These are phyloP conservation scores for Rhinophrynus dorsalis DNA, from an alignment of 2,797 vertebrate genomes.

Conservation along the genomic window DNA sequence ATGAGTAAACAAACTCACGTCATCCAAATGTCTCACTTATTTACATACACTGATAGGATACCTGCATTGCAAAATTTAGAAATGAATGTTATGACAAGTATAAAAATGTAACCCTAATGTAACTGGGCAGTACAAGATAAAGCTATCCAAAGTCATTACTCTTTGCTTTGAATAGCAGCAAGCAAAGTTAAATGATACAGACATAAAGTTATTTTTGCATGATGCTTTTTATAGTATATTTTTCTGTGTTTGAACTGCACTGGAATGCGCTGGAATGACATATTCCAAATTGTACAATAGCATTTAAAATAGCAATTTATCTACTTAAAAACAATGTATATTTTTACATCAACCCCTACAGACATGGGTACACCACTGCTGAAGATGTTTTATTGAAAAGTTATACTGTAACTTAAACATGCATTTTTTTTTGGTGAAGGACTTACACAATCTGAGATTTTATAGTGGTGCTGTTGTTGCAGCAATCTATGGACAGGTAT, in stretches of 20 bases:
- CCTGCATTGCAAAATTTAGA: constrained; percentile 58
- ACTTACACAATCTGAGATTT: no score
- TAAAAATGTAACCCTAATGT: constrained; percentile 72
- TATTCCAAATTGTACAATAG: neutral
- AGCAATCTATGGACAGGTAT: no score
- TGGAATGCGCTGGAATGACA: neutral
- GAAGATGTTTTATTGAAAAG: no score
- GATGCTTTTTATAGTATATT: constrained; percentile 47
- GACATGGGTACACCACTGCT: no score
- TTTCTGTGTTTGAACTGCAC: constrained; percentile 37
- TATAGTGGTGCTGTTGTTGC: no score
- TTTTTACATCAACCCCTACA: no score
- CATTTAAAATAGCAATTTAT: neutral
- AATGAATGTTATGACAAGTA: constrained; percentile 76
- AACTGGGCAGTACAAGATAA: constrained; percentile 69
- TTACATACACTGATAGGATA: constrained; percentile 68
- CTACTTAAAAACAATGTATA: neutral
- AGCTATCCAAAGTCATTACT: constrained; percentile 65
- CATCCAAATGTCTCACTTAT: constrained; percentile 42
- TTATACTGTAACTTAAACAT: no score
- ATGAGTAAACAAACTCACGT: constrained; percentile 49
- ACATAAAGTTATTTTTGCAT: constrained; percentile 64
- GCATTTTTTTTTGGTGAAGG: no score
- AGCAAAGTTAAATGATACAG: constrained; percentile 65
- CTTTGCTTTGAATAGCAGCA: constrained; percentile 59